Base-by-base conservation (phyloP, 2,888 invertebrate species). In the Lithophane leautieri region DNA sequence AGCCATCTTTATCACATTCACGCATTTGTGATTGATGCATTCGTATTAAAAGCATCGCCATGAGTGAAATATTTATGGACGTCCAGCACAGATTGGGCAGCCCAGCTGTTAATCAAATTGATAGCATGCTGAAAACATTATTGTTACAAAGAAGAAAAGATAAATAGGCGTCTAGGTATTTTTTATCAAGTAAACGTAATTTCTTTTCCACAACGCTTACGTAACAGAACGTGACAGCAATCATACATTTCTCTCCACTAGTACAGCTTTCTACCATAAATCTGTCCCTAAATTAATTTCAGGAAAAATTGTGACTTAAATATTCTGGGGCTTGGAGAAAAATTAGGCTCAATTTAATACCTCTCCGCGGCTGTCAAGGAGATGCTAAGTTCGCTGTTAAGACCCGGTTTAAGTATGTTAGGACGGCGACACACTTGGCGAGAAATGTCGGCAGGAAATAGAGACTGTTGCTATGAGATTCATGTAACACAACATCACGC, bases 311-410 rank as follows among this genome's bases (percentile, higher is more conserved):
- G 42, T 71, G 22, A 52, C 50, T 56, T 50, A 14, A 71, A 82
- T 63, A 60, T 75, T 70, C 58, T 14, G 25, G 16, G 22, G 12
- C 22, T 6, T 34, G 14, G 25, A 56, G 47, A 70, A 62, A 70
- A 70, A 77, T 47, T 70, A 34, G n/a, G 47, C 22, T 58, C 16
- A 11, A 63, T 70, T 81, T 63, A 62, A 70, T 47, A 69, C 16
- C 25, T 50, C 50, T 65, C 60, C 19, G 22, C 8, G 69, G 42
- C 54, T 69, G 28, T 47, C 63, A 47, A 11, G 4, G 50, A 44
- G 6, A 44, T n/a, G 61, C 25, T 16, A 60, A 66, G 11, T 70
- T 67, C 11, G 2, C 40, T 60, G 12, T n/a, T n/a, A 54, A 14
- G 42, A 42, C 25, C 11, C 16, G n/a, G 34, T 52, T 62, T 62